These are phyloP conservation scores for Mesodorylaimus sp. DNA, from an alignment of 2,888 invertebrate genomes.

Conservation along the genomic window DNA sequence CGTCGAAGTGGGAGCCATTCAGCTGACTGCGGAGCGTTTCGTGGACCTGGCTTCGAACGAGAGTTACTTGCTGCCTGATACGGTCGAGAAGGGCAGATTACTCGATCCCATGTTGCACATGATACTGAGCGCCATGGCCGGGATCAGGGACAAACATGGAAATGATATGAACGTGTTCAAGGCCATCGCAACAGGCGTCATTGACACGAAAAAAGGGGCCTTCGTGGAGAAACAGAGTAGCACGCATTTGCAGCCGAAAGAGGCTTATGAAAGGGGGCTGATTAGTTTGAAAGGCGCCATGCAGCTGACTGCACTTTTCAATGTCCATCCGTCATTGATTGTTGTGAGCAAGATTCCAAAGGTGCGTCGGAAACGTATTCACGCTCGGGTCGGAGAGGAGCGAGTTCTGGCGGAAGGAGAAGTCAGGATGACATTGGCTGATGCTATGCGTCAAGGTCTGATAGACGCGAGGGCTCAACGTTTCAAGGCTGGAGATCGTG, in stretches of 20 bases:
- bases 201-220: conserved; percentile 64
- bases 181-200: conserved; percentile 61
- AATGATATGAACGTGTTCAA: conserved; percentile 55
- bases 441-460: conserved; percentile 55
- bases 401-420: conserved; percentile 25
- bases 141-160: conserved; percentile 47
- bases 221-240: conserved; percentile 21
- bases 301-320: conserved; percentile 59
- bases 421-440: conserved; percentile 50
- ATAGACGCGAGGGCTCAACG: conserved; percentile 43
- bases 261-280: conserved; percentile 62
- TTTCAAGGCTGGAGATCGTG: conserved; percentile 39
- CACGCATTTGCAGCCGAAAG: conserved; percentile 55
- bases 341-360: conserved; percentile 54
- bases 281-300: conserved; percentile 72
- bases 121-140: conserved; percentile 62
- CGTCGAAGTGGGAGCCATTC: conserved; percentile 53
- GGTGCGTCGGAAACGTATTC: conserved; percentile 64
- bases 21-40: conserved; percentile 40
- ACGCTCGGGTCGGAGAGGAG: conserved; percentile 42
- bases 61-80: conserved; percentile 19
- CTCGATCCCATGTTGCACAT: conserved; percentile 38
- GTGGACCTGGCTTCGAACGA: conserved; percentile 20
- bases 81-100: conserved; percentile 31
- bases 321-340: conserved; percentile 40